Percentiles rank a stretch among this genome's conserved stretches.
Conservation (phyloP, 2,888 invertebrate species). For the Ophonus ardosiacus region DNA sequence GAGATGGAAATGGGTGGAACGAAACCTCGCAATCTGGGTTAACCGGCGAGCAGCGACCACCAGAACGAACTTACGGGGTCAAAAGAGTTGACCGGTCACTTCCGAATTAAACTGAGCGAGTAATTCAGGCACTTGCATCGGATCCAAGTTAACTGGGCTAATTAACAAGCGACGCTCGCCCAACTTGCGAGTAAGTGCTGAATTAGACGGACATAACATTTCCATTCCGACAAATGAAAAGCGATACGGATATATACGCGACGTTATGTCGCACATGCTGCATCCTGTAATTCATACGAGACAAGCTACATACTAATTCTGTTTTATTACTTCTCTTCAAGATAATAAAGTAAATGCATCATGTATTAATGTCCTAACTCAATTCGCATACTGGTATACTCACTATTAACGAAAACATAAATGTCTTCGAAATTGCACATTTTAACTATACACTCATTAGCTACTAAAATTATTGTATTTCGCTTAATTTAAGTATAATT, state of each 20-base stretch:
- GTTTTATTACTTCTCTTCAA: neutral
- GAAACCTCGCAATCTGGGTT: conserved; percentile 31
- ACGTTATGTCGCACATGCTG: neutral
- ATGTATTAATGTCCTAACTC: neutral
- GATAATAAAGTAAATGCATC: neutral
- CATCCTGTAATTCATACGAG: neutral
- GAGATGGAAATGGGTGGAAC: neutral
- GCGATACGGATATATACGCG: conserved; percentile 10
- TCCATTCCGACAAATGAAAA: conserved; percentile 48
- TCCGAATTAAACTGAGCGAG: conserved; percentile 45
- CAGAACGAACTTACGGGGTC: conserved; percentile 43
- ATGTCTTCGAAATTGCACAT: too few species aligned
- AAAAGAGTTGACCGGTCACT: conserved; percentile 46
- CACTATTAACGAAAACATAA: too few species aligned
- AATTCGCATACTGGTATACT: too few species aligned
- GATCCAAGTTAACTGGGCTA: conserved; percentile 48
- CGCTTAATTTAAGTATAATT: too few species aligned
- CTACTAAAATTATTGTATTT: too few species aligned
- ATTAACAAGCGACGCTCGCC: conserved; percentile 45
- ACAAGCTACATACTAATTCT: neutral
- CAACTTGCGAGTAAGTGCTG: conserved; percentile 29
- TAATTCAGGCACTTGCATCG: conserved; percentile 48
- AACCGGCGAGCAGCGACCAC: neutral
- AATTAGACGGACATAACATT: conserved; percentile 43
- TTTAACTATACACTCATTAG: too few species aligned